phyloP scores from a whole-genome alignment of 2,888 invertebrate genomes.

The Mechanitis messenoides region DNA sequence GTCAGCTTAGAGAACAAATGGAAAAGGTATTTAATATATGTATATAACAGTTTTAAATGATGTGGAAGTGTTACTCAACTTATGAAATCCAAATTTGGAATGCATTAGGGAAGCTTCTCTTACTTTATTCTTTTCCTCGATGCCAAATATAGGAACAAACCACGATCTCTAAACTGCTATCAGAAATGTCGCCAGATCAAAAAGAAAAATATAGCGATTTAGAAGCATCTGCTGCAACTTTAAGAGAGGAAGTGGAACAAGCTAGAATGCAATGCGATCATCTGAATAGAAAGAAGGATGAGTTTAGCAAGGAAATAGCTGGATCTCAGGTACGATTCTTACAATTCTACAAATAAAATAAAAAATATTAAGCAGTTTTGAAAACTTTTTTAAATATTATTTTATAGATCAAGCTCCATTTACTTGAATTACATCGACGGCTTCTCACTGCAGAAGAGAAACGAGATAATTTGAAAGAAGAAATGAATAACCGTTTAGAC shows the following conservation, averaged over 20 bases:
- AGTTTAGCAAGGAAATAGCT: constrained; percentile 81
- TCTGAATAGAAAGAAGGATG: constrained; percentile 79
- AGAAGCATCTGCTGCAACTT: constrained; percentile 63
- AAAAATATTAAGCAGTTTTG: not conserved
- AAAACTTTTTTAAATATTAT: not conserved
- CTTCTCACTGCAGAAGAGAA: constrained; percentile 62
- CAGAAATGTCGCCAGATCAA: constrained; percentile 79
- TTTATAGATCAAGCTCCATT: constrained; percentile 61
- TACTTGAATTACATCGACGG: constrained; percentile 60
- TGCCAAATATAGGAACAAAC: constrained; percentile 73
- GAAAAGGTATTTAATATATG: constrained; percentile 68
- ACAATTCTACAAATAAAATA: no score
- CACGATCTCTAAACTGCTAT: constrained; percentile 78
- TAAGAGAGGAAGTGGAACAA: constrained; percentile 75
- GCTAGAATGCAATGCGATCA: constrained; percentile 79
- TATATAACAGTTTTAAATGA: no score
- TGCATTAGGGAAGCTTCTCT: no score
- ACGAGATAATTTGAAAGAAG: constrained; percentile 80
- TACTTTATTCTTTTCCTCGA: not conserved
- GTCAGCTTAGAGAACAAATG: constrained; percentile 81
- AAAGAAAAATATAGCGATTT: constrained; percentile 72
- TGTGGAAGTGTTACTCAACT: no score
- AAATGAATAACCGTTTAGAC: constrained; percentile 81
- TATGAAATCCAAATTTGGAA: no score
- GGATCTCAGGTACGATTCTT: constrained; percentile 70